A percentile compares a stretch with the other conserved stretches of the same genome.
phyloP scores from a whole-genome alignment of 2,797 vertebrate genomes.

The Bradypodion ventrale region DNA sequence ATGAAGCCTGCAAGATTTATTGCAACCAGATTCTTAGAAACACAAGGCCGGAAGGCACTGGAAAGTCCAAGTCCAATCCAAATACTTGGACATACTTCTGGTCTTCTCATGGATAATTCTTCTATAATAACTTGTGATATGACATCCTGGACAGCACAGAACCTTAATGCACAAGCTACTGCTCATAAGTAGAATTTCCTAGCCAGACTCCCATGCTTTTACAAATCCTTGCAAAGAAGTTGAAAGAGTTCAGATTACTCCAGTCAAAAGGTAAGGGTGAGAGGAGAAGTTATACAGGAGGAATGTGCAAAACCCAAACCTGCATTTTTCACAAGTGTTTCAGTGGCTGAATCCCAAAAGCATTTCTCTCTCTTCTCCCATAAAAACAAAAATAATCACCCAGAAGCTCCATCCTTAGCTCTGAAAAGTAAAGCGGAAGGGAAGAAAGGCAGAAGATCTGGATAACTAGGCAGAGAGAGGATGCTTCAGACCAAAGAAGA shows the following conservation, averaged over 20 bases:
- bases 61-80: not conserved
- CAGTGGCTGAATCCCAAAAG: not conserved
- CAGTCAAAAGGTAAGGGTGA: not conserved
- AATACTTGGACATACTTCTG: not conserved
- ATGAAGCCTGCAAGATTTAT: too few relatives aligned
- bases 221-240: not conserved
- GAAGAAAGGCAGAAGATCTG: not conserved
- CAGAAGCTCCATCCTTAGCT: too few relatives aligned
- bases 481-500: not conserved
- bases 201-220: too few relatives aligned
- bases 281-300: not conserved
- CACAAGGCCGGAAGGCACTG: too few relatives aligned
- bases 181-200: too few relatives aligned
- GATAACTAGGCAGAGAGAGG: not conserved
- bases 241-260: not conserved
- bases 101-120: not conserved
- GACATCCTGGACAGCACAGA: too few relatives aligned
- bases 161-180: too few relatives aligned
- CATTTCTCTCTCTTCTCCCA: not conserved
- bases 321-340: not conserved
- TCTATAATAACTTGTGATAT: not conserved
- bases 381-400: not conserved
- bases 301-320: not conserved
- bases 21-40: too few relatives aligned
- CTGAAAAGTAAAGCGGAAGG: not conserved